Evolutionary conservation across 1,140 invertebrate genomes (phyloP), one percentile per base, ranked within the genome.

Genomic region (Meloidogyne floridensis): DNA sequence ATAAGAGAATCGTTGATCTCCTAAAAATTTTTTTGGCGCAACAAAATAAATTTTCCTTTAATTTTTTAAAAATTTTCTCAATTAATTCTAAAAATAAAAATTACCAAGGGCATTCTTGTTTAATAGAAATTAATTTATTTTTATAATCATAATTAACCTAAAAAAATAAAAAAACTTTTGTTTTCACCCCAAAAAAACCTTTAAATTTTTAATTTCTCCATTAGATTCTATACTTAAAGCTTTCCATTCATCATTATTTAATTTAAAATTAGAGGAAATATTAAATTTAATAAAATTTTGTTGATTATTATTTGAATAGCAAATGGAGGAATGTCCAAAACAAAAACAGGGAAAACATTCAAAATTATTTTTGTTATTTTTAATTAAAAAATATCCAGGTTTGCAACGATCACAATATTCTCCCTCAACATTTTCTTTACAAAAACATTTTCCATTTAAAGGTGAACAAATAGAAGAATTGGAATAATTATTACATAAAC

Each of bases 261-360:
- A 20, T 42, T 80, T 6, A 47, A 53, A 77, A 77, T 47, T 69
- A 15, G 47, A 51, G 9, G 20, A 15, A 47, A 59, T 54, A 54
- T 42, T 47, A 54, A 8, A 75, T 53, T 47, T 6, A 72, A 47
- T 59, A 72, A 80, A 80, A 7, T 20, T 51, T 53, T 32, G 32
- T 74, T 56, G 54, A 18, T 73, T 70, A 54, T 51, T 32, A 56
- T 93, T 92, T 0, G 96, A 95, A 0, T 94, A 93, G 90, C 97
- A 99, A 77, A 95, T 93, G 0, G 96, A 96, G 0, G 96, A 95
- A 90, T 99, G 97, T 0, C 96, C 97, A 90, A 95, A 98, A 91
- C 97, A 99, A 92, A 98, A 99, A 90, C 97, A 99, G 0, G 96
- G 95, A 0, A 96, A 95, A 89, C 97, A 98, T 15, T 97, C 97